Evolutionary conservation across 2,113 vertebrate species (phyloP), one percentile per base, ranked within the genome.

Genomic region (Panthera tigris): DNA sequence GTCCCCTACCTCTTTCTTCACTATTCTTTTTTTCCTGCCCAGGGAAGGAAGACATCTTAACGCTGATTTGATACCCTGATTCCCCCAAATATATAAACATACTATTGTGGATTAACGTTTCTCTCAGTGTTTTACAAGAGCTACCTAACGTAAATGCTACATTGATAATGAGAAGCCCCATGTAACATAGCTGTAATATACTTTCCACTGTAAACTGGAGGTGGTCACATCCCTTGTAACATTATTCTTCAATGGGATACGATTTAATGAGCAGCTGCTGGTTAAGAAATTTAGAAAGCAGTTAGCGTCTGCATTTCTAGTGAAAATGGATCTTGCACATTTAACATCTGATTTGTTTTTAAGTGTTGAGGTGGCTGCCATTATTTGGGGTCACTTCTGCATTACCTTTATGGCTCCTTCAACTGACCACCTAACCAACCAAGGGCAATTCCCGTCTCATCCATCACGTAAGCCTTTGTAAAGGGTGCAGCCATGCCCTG

Each of bases 171-270:
- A 89, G 61, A 95, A 69, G 12, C 63, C 50, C 16, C 16, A 3
- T 96, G 89, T 97, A 96, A 92, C 19, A 84, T 84, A 96, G 76
- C 36, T 93, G 71, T 95, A 93, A 95, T 80, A 80, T 76, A 83
- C 63, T 80, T 95, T 19, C 50, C 39, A 31, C 83, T 36, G 12
- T 61, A n/a, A 69, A 19, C 27, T 45, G 21, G 79, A 84, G 66
- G 41, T 68, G 10, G 39, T 55, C 3, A 5, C n/a, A 27, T 63
- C 48, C 41, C 69, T 82, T 52, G 7, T 16, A 39, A 85, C 74
- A 23, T 78, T 48, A 45, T 31, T 97, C 61, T 93, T 68, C 71
- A 80, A 5, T 6, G 41, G 71, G 55, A 65, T 73, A 45, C 3
- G 48, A 21, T 57, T 66, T 36, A 4, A 4, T 50, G 55, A 87